These are phyloP conservation scores for Cebidichthys violaceus DNA, from an alignment of 2,113 vertebrate species.

Conservation along the genomic window DNA sequence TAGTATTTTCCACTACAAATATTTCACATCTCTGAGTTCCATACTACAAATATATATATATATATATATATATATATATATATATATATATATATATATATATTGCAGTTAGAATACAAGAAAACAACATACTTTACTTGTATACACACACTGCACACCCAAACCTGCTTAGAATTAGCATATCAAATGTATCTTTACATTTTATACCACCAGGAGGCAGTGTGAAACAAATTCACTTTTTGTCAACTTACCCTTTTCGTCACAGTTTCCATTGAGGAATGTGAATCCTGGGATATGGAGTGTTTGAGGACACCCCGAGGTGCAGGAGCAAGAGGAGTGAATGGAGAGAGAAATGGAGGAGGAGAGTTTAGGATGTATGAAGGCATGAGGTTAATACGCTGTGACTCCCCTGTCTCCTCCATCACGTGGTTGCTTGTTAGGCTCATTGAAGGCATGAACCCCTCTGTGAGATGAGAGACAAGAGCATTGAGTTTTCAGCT, in stretches of 20 bases:
- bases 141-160: background rate
- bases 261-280: constrained; percentile 66
- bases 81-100: too few species aligned
- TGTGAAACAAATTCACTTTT: background rate
- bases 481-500: background rate
- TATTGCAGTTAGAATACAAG: background rate
- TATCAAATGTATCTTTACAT: background rate
- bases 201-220: constrained; percentile 40
- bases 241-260: constrained; percentile 77
- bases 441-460: background rate
- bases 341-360: constrained; percentile 2
- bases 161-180: background rate
- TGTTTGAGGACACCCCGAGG: constrained; percentile 70
- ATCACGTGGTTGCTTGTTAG: constrained; percentile 26
- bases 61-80: too few species aligned
- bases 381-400: background rate
- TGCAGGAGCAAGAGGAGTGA: constrained; percentile 17
- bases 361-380: constrained; percentile 1
- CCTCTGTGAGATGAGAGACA: constrained; percentile 21
- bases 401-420: constrained; percentile 34
- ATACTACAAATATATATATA: too few species aligned
- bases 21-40: background rate
- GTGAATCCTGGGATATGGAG: constrained; percentile 55
- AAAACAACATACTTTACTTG: background rate
- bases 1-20: too few species aligned